phyloP scores from a whole-genome alignment of 2,888 invertebrate species.

The Hymenopus coronatus region DNA sequence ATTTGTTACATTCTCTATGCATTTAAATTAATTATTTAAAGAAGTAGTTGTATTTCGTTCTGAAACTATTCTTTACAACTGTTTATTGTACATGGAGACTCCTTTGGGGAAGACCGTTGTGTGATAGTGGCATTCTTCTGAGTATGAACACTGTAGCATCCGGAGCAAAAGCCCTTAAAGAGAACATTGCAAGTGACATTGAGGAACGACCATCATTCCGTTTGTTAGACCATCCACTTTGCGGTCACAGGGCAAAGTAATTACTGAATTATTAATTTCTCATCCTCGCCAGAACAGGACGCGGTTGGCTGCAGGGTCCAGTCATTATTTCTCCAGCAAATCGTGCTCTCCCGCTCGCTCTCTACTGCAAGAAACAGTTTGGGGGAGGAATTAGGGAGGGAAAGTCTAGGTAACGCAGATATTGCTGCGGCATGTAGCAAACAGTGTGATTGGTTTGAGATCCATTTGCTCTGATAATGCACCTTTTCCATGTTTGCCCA shows the following conservation, averaged over 20 bases:
- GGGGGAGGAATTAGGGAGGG: neutral
- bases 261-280: constrained; percentile 34
- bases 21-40: too few species aligned
- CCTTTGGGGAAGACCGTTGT: too few species aligned
- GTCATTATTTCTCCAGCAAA: constrained; percentile 15
- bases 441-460: neutral
- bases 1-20: too few species aligned
- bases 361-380: neutral
- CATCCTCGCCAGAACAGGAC: constrained; percentile 23
- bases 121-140: neutral
- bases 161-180: neutral
- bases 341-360: neutral
- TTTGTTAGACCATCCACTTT: constrained; percentile 23
- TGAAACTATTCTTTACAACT: too few species aligned
- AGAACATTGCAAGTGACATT: constrained; percentile 23
- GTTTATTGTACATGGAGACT: too few species aligned
- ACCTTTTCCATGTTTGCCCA: neutral
- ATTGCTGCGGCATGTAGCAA: neutral
- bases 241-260: constrained; percentile 32
- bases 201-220: constrained; percentile 25
- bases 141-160: constrained; percentile 1
- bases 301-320: constrained; percentile 19
- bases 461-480: neutral
- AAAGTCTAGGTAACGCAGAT: neutral
- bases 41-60: too few species aligned